phyloP scores from a whole-genome alignment of 1,140 invertebrate species.

The Drosophila setifemur region DNA sequence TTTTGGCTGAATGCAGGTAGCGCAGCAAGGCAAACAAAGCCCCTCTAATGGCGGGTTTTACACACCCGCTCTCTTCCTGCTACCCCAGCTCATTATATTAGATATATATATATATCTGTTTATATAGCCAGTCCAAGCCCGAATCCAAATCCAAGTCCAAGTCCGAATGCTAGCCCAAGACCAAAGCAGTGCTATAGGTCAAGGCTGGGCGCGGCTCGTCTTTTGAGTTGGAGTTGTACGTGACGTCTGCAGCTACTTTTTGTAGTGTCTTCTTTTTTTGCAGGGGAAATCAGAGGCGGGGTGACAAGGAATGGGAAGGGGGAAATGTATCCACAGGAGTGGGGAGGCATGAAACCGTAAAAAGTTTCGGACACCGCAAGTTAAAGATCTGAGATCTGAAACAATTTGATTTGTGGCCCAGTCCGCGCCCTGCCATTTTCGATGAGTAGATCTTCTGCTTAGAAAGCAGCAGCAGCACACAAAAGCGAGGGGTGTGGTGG shows the following conservation, averaged over 20 bases:
- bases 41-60: background rate
- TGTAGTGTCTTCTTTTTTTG: background rate
- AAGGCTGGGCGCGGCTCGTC: constrained; percentile 75
- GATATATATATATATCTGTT: too few species aligned
- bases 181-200: constrained; percentile 72
- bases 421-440: constrained; percentile 32
- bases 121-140: background rate
- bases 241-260: constrained; percentile 45
- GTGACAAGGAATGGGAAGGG: too few species aligned
- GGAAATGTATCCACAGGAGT: too few species aligned
- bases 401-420: constrained; percentile 66
- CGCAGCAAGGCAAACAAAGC: background rate
- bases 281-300: too few species aligned
- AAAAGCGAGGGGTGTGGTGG: too few species aligned
- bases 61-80: too few species aligned
- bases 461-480: constrained; percentile 35
- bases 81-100: too few species aligned
- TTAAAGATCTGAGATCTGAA: constrained; percentile 37
- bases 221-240: constrained; percentile 49
- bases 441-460: constrained; percentile 47
- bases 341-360: constrained; percentile 17
- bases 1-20: background rate
- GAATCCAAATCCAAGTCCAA: background rate
- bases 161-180: constrained; percentile 13
- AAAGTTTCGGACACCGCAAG: constrained; percentile 20